A percentile compares a stretch with the other conserved stretches of the same genome.
Conservation (phyloP, 2,797 vertebrate genomes). For the Thripadectes ignobilis region DNA sequence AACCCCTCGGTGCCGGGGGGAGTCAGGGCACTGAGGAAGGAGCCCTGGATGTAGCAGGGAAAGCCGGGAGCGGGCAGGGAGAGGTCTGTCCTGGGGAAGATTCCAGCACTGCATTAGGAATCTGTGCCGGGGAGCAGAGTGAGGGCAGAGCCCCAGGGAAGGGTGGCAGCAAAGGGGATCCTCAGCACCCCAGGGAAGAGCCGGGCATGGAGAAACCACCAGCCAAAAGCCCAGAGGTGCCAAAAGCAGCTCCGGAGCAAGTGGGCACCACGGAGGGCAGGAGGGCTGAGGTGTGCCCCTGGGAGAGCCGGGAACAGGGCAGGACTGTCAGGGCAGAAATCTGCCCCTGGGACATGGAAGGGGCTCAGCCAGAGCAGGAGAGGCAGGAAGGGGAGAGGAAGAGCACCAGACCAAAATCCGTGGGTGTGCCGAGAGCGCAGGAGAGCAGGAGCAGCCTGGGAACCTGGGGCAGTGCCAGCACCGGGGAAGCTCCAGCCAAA, state of each 20-base stretch:
- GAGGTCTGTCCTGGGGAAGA: background rate
- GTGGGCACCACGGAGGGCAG: background rate
- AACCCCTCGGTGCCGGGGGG: constrained; percentile 62
- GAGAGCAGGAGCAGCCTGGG: constrained; percentile 10
- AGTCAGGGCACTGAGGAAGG: background rate
- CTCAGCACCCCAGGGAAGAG: background rate
- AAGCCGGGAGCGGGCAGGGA: background rate
- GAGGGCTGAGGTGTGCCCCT: constrained; percentile 9
- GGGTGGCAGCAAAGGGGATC: fast-evolving
- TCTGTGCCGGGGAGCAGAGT: constrained; percentile 59
- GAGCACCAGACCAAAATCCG: background rate
- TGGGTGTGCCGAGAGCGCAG: background rate
- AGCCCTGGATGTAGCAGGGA: background rate
- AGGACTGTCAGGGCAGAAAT: background rate
- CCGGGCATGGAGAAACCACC: background rate
- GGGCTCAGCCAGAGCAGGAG: background rate
- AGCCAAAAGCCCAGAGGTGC: background rate
- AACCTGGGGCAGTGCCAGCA: constrained; percentile 7
- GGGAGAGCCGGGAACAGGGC: background rate
- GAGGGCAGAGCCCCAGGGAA: background rate
- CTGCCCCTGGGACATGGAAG: background rate
- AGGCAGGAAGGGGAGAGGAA: background rate
- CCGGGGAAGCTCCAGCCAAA: background rate
- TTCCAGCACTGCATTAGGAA: constrained; percentile 46
- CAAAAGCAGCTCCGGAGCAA: fast-evolving